Evolutionary conservation across 2,113 vertebrate species (phyloP).

Genomic region (Myxocyprinus asiaticus): DNA sequence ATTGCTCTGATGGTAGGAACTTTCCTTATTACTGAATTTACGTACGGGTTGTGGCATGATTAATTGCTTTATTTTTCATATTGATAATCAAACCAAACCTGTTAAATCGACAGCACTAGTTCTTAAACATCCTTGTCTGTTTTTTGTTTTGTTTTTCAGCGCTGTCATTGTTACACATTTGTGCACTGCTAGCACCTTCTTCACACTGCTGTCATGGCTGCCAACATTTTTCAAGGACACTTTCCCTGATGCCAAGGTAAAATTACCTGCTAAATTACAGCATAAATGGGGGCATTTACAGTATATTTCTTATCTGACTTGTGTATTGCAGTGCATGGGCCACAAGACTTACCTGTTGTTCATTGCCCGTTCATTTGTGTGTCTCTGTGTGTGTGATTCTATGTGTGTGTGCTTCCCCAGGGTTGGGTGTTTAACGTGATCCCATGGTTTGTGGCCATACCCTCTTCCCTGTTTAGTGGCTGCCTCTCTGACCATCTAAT

Average conservation of each 20-base stretch:
- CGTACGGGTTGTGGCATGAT: no score
- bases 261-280: neutral
- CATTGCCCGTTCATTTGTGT: neutral
- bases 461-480: slow-evolving; percentile 86
- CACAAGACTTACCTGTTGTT: neutral
- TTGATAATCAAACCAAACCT: no score
- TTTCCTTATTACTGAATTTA: no score
- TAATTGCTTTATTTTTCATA: no score
- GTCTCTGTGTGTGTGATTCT: slow-evolving; percentile 22
- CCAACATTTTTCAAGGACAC: slow-evolving; percentile 94
- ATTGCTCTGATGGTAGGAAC: no score
- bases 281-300: no score
- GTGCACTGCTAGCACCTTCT: slow-evolving; percentile 87
- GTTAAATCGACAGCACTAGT: no score
- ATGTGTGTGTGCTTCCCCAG: slow-evolving; percentile 66
- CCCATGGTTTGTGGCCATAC: slow-evolving; percentile 94
- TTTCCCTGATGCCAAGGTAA: slow-evolving; percentile 91
- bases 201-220: slow-evolving; percentile 93
- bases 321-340: no score
- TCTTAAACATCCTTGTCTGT: no score
- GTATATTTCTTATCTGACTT: no score
- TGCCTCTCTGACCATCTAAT: slow-evolving; percentile 91
- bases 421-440: slow-evolving; percentile 97
- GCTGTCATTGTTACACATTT: slow-evolving; percentile 91
- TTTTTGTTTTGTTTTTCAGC: slow-evolving; percentile 67